A percentile compares a stretch with the other conserved stretches of the same genome.
phyloP scores from a whole-genome alignment of 2,888 invertebrate genomes.

The Lasioglossum leucozonium region DNA sequence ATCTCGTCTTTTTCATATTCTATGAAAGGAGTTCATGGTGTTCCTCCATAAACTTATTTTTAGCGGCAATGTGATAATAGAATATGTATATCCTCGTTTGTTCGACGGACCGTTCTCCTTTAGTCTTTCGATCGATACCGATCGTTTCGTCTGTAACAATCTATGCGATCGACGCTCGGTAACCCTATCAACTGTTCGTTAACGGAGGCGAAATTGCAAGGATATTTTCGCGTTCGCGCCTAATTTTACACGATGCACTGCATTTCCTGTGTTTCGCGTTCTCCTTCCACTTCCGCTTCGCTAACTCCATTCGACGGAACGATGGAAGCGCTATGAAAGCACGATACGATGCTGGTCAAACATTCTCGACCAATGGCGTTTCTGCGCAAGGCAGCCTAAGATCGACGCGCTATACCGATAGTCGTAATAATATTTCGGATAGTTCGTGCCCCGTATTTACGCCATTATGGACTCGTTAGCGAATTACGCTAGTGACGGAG shows the following conservation, averaged over 20 bases:
- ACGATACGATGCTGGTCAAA: constrained; percentile 27
- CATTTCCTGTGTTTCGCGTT: constrained; percentile 44
- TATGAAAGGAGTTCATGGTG: background rate
- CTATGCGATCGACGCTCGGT: background rate
- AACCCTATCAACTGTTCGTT: constrained; percentile 1
- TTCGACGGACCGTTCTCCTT: background rate
- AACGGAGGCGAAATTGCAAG: background rate
- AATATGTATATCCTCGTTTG: constrained; percentile 1
- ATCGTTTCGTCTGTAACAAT: background rate
- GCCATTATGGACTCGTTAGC: constrained; percentile 90
- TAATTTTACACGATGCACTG: constrained; percentile 37
- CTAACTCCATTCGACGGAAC: constrained; percentile 45
- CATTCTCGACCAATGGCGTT: constrained; percentile 58
- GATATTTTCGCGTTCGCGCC: constrained; percentile 33
- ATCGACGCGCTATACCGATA: constrained; percentile 58
- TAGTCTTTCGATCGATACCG: constrained; percentile 1
- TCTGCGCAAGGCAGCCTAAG: constrained; percentile 59
- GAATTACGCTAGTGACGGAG: constrained; percentile 92
- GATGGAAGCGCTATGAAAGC: constrained; percentile 45
- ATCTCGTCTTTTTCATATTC: background rate
- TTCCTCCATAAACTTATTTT: constrained; percentile 2
- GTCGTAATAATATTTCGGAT: constrained; percentile 50
- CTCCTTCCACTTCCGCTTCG: constrained; percentile 48
- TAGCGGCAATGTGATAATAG: background rate
- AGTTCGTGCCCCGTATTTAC: constrained; percentile 55